phyloP scores from a whole-genome alignment of 2,888 invertebrate species.

The Leucania comma region DNA sequence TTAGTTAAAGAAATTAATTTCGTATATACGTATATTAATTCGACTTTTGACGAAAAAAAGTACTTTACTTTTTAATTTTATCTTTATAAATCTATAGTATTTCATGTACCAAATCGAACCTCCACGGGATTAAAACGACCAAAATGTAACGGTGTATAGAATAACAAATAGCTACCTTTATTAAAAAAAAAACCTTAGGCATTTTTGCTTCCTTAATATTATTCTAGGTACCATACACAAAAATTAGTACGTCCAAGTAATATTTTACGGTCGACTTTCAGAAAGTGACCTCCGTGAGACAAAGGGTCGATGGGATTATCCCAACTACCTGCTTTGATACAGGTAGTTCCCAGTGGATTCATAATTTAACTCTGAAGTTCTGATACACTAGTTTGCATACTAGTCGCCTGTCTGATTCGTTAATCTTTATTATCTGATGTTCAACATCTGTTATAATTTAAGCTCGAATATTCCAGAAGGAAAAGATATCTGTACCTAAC shows the following conservation, averaged over 20 bases:
- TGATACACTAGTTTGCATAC: slow-evolving; percentile 68
- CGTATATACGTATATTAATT: too few relatives aligned
- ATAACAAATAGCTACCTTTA: neutral
- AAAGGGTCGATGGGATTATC: slow-evolving; percentile 76
- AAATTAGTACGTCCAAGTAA: slow-evolving; percentile 53
- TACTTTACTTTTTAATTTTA: too few relatives aligned
- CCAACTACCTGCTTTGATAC: slow-evolving; percentile 77
- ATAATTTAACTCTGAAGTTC: slow-evolving; percentile 74
- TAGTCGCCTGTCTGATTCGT: slow-evolving; percentile 62
- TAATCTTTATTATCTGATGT: slow-evolving; percentile 59
- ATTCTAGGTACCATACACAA: slow-evolving; percentile 14
- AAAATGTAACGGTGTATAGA: too few relatives aligned
- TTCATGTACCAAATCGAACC: too few relatives aligned
- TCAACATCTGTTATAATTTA: slow-evolving; percentile 20
- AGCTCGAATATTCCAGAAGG: slow-evolving; percentile 15
- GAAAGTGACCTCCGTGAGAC: slow-evolving; percentile 71
- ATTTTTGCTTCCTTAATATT: slow-evolving; percentile 24
- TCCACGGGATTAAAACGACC: too few relatives aligned
- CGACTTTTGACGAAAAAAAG: too few relatives aligned
- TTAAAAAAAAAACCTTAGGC: slow-evolving; percentile 5
- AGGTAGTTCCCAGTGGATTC: slow-evolving; percentile 72
- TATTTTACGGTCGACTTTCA: slow-evolving; percentile 76
- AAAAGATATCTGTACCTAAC: slow-evolving; percentile 8
- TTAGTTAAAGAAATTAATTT: too few relatives aligned
- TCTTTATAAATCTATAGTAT: too few relatives aligned